Conservation (phyloP, 2,888 invertebrate genomes). For the Lasius platythorax region DNA sequence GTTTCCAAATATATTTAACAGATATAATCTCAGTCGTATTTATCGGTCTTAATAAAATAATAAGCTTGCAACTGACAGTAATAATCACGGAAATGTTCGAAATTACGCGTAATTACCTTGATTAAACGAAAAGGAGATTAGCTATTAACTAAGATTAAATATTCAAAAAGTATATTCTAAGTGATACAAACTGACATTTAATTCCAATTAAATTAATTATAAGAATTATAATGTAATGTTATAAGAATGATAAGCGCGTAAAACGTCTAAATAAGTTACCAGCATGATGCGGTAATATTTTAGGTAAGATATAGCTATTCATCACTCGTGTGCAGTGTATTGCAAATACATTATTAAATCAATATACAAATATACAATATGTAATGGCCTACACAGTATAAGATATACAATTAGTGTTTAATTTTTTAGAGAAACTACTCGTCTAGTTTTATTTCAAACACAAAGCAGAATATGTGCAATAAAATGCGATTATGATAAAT, state of each 20-base stretch:
- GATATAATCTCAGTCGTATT: neutral
- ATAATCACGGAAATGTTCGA: constrained; percentile 25
- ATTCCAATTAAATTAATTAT: constrained; percentile 10
- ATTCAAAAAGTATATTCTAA: neutral
- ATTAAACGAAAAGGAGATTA: constrained; percentile 3
- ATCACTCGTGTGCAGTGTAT: neutral
- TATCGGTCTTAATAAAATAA: constrained; percentile 30
- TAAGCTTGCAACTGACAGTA: constrained; percentile 2
- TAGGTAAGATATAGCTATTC: neutral
- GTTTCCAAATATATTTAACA: neutral
- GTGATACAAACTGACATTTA: neutral
- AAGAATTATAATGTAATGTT: neutral
- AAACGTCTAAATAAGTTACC: neutral
- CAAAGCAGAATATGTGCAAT: neutral
- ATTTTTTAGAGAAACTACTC: neutral
- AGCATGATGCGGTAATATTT: neutral
- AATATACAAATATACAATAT: neutral
- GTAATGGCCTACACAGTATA: neutral
- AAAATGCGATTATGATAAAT: neutral
- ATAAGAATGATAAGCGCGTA: neutral
- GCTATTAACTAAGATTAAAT: constrained; percentile 37
- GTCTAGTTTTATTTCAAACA: neutral
- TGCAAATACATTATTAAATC: constrained; percentile 5
- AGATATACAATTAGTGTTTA: neutral
- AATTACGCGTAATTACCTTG: neutral